Evolutionary conservation across 2,888 invertebrate species (phyloP), one percentile per base, ranked within the genome.

Genomic region (Formica aserva): DNA sequence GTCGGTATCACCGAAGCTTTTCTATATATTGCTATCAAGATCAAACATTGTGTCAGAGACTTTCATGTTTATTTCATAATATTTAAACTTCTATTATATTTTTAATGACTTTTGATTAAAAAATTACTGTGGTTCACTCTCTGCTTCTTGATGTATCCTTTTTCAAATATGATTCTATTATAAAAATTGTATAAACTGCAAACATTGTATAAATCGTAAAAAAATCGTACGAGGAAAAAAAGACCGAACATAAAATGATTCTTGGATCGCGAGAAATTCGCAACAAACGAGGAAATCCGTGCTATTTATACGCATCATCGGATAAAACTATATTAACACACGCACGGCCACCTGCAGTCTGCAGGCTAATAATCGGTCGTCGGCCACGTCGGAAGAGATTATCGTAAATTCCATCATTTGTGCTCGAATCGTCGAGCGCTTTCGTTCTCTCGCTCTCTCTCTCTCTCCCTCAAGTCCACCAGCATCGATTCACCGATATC

Each of bases 401-500:
- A 80, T 71, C 60, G 78, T 71, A 71, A 78, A 78, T 78, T 78
- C 60, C 78, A 71, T 71, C 72, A 78, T 71, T 78, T 71, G 48
- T 52, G 60, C 65, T 60, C 71, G 60, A 78, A 26, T 71, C 72
- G 82, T 57, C 65, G 48, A 65, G 57, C 41, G 75, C 38, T 45
- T 38, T 62, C 81, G 38, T 29, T 83, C 85, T 35, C 45, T 35
- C 22, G 3, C 15, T 41, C 71, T 76, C 26, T 38, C 63, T 13
- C 69, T 66, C 26, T 26, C 29, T 69, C 62, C 41, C 45, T 22
- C 69, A 63, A 63, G 60, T 72, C 60, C 48, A 32, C 48, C 15
- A 26, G 45, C 15, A 63, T 62, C 67, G 80, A 84, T 82, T 86
- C 87, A 29, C 84, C 86, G 84, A 87, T 85, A 84, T 86, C 67